A percentile compares a stretch with the other conserved stretches of the same genome.
Conservation (phyloP, 2,888 invertebrate genomes). For the Charanyca ferruginea region DNA sequence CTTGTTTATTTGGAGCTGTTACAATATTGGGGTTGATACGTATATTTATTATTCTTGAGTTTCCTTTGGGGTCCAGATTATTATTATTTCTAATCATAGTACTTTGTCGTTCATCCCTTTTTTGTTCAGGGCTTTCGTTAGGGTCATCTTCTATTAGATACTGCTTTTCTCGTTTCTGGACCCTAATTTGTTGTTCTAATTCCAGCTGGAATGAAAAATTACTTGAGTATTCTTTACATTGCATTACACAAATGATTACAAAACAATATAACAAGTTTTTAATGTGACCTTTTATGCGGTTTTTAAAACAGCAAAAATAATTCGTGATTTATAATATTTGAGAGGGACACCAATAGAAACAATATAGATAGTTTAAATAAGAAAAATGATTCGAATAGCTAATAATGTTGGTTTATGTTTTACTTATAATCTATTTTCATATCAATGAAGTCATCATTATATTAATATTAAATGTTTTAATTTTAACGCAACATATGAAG, state of each 20-base stretch:
- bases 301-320: too few species aligned
- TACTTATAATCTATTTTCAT: too few species aligned
- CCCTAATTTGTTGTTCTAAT: slow-evolving; percentile 24
- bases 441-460: too few species aligned
- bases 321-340: too few species aligned
- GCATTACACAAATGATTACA: not conserved
- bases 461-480: slow-evolving; percentile 1
- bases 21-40: slow-evolving; percentile 22
- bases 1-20: slow-evolving; percentile 2
- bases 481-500: slow-evolving; percentile 17
- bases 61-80: slow-evolving; percentile 13
- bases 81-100: slow-evolving; percentile 5
- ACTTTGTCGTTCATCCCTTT: slow-evolving; percentile 49
- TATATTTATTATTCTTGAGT: slow-evolving; percentile 24
- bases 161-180: slow-evolving; percentile 51
- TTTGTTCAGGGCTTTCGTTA: slow-evolving; percentile 24
- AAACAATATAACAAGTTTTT: too few species aligned
- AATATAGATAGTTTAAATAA: too few species aligned
- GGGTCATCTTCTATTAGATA: slow-evolving; percentile 43
- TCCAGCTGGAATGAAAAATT: slow-evolving; percentile 24
- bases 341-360: too few species aligned
- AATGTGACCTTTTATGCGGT: too few species aligned
- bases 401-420: too few species aligned
- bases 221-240: not conserved
- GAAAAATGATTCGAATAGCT: too few species aligned